Conservation (phyloP, 2,797 vertebrate genomes). For the Artibeus jamaicensis region DNA sequence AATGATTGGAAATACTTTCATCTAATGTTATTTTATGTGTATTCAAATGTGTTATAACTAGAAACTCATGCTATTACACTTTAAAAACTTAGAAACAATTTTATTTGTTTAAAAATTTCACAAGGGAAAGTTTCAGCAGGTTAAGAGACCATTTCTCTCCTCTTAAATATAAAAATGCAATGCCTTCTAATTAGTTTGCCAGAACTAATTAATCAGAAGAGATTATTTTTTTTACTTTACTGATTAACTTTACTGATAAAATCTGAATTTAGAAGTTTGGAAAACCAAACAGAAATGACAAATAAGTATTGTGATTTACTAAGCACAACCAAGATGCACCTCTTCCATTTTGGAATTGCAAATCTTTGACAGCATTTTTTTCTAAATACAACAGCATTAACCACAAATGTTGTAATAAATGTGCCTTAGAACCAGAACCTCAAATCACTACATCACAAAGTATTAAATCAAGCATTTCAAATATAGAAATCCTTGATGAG, state of each 20-base stretch:
- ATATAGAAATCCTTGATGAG: not conserved
- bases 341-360: not conserved
- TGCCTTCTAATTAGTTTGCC: not conserved
- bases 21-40: not conserved
- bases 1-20: not conserved
- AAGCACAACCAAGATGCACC: not conserved
- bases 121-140: not conserved
- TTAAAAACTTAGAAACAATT: not conserved
- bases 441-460: not conserved
- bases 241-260: not conserved
- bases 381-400: not conserved
- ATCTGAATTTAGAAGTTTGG: not conserved
- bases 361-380: not conserved
- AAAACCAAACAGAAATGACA: not conserved
- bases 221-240: not conserved
- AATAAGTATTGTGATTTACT: not conserved
- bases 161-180: not conserved
- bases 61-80: not conserved
- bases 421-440: not conserved
- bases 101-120: not conserved
- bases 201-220: not conserved
- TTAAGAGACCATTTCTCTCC: not conserved
- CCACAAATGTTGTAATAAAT: not conserved
- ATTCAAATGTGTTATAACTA: not conserved
- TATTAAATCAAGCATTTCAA: not conserved